Conservation (phyloP, 2,888 invertebrate genomes). For the Pinctada fucata region DNA sequence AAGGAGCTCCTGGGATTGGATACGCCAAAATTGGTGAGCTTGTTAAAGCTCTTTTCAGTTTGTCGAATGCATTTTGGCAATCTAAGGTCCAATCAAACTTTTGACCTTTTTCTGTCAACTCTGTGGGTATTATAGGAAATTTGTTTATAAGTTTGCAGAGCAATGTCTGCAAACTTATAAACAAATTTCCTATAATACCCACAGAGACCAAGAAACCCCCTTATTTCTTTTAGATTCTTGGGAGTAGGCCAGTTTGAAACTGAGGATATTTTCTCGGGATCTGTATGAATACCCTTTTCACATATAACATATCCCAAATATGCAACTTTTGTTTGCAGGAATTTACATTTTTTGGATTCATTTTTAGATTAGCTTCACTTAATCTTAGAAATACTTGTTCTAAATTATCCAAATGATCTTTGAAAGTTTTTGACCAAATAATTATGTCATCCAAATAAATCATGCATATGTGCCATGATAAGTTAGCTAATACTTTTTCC, state of each 20-base stretch:
- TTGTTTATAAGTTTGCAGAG: constrained; percentile 10
- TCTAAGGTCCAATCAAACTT: not conserved
- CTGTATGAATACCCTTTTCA: constrained; percentile 20
- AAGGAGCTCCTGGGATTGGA: too few relatives aligned
- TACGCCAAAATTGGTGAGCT: too few relatives aligned
- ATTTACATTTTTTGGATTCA: constrained; percentile 26
- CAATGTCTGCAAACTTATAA: not conserved
- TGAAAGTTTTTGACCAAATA: constrained; percentile 31
- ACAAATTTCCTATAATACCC: constrained; percentile 11
- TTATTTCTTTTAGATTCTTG: constrained; percentile 10
- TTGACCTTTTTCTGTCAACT: not conserved
- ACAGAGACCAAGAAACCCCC: constrained; percentile 10
- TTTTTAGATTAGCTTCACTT: constrained; percentile 15
- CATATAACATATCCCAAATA: constrained; percentile 30
- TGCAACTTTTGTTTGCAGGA: constrained; percentile 30
- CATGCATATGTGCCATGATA: constrained; percentile 20
- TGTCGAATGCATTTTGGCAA: constrained; percentile 20
- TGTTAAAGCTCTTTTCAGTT: constrained; percentile 25
- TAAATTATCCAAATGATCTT: constrained; percentile 18
- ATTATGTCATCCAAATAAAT: constrained; percentile 35
- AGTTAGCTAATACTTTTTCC: constrained; percentile 25
- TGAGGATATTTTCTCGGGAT: constrained; percentile 15
- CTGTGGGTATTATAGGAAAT: constrained; percentile 1
- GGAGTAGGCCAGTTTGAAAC: constrained; percentile 24
- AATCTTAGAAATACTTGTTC: constrained; percentile 9